Conservation (phyloP, 2,797 vertebrate genomes). For the Thunnus albacares region DNA sequence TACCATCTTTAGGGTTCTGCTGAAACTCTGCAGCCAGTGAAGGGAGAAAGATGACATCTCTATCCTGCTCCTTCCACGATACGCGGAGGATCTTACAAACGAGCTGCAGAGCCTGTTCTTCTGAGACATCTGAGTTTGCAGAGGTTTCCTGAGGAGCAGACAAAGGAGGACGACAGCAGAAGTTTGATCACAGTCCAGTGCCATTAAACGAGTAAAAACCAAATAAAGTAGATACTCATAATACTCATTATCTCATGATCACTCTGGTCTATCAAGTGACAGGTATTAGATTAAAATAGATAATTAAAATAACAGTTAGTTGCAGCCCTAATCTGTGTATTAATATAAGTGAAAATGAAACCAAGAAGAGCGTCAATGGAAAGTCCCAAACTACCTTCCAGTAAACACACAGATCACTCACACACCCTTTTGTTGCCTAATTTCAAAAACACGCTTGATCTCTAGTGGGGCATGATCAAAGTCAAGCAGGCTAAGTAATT, state of each 20-base stretch:
- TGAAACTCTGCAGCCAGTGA: slow-evolving; percentile 95
- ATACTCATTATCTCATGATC: neutral
- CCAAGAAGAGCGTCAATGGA: slow-evolving; percentile 1
- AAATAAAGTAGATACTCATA: neutral
- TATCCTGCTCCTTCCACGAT: slow-evolving; percentile 98
- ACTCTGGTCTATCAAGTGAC: neutral
- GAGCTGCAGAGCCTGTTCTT: slow-evolving; percentile 98
- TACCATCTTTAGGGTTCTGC: slow-evolving; percentile 95
- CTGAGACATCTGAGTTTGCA: slow-evolving; percentile 93
- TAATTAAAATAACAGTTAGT: neutral
- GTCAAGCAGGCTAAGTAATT: slow-evolving; percentile 12
- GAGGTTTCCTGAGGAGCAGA: slow-evolving; percentile 88
- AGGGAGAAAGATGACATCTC: slow-evolving; percentile 97
- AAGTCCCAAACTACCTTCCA: slow-evolving; percentile 26
- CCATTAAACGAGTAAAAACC: neutral
- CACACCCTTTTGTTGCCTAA: neutral
- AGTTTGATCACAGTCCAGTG: neutral
- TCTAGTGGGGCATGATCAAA: slow-evolving; percentile 33
- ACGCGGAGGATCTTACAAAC: slow-evolving; percentile 99
- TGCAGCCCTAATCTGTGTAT: neutral
- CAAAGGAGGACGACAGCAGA: neutral
- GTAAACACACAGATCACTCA: slow-evolving; percentile 15
- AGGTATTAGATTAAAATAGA: neutral
- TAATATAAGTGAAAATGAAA: slow-evolving; percentile 52
- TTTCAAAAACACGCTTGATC: slow-evolving; percentile 4